These are phyloP conservation scores for Busseola fusca DNA, from an alignment of 2,888 invertebrate species.

Conservation along the genomic window DNA sequence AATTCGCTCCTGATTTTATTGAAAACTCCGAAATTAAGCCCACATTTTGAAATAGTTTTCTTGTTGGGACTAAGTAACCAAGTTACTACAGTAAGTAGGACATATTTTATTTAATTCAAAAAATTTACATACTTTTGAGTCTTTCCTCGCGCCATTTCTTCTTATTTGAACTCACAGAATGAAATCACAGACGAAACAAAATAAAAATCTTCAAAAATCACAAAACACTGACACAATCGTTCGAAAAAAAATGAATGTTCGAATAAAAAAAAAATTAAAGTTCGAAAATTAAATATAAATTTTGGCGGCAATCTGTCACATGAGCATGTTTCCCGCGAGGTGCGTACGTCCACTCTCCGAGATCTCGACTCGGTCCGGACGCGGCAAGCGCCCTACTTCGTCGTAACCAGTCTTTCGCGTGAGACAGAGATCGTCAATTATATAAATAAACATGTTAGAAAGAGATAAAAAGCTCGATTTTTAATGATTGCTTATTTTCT, in stretches of 20 bases:
- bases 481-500: conserved; percentile 2
- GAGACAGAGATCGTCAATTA: conserved; percentile 78
- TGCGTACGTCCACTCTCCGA: conserved; percentile 86
- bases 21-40: background rate
- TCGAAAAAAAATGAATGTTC: conserved; percentile 54
- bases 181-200: conserved; percentile 66
- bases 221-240: conserved; percentile 72
- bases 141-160: conserved; percentile 81
- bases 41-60: background rate
- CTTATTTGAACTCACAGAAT: conserved; percentile 67
- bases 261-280: conserved; percentile 57
- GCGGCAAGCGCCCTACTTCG: conserved; percentile 86
- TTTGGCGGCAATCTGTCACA: conserved; percentile 86
- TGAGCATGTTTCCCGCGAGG: conserved; percentile 85
- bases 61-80: too few relatives aligned
- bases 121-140: conserved; percentile 78
- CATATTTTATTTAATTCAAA: conserved; percentile 17
- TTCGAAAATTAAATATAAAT: conserved; percentile 71
- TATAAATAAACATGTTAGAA: conserved; percentile 63
- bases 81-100: background rate
- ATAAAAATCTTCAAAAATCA: conserved; percentile 59
- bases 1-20: background rate
- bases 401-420: conserved; percentile 80
- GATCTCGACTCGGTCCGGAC: conserved; percentile 84
- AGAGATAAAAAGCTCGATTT: conserved; percentile 32